Evolutionary conservation across 2,113 vertebrate genomes (phyloP).

Genomic region (Tringa solitaria): DNA sequence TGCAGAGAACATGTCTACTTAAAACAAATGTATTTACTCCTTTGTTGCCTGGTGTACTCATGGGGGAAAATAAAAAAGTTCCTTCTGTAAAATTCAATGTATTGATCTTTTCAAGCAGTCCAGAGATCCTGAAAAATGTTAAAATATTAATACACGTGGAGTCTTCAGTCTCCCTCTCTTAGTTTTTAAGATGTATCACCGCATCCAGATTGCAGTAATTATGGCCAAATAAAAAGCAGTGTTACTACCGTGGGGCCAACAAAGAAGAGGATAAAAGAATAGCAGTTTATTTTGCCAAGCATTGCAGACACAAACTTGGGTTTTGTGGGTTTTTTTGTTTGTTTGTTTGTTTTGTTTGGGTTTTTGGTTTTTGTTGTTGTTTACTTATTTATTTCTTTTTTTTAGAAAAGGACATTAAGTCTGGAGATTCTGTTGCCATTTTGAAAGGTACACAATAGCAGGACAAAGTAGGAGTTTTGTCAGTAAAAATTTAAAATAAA

Average conservation of each 20-base stretch:
- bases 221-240: conserved; percentile 19
- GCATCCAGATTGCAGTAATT: background rate
- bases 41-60: background rate
- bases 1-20: background rate
- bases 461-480: background rate
- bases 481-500: background rate
- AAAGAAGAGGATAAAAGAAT: background rate
- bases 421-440: background rate
- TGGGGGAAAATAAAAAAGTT: background rate
- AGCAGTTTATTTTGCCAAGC: background rate
- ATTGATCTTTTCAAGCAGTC: background rate
- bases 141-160: background rate
- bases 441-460: background rate
- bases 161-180: background rate
- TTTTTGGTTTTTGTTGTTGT: background rate
- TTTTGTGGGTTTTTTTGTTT: background rate
- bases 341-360: too few relatives aligned
- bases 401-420: background rate
- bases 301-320: background rate
- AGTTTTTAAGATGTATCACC: background rate
- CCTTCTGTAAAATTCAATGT: background rate
- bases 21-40: background rate
- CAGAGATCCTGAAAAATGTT: background rate
- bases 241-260: background rate
- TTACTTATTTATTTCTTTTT: background rate